Conservation (phyloP, 2,797 vertebrate species). For the Anabas testudineus region DNA sequence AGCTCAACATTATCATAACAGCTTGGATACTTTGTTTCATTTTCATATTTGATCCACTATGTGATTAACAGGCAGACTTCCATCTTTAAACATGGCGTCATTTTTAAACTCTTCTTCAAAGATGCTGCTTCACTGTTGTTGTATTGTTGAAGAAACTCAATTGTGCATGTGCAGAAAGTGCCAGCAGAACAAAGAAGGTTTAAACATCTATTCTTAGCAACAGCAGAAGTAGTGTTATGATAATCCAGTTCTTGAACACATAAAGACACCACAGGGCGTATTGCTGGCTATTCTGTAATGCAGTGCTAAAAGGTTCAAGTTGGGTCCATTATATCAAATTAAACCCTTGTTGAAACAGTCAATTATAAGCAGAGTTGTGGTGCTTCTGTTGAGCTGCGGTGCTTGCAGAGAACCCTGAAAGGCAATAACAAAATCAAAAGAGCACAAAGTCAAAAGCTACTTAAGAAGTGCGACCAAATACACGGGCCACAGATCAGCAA, state of each 20-base stretch:
- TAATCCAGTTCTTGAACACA: slow-evolving; percentile 14
- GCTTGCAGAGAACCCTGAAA: slow-evolving; percentile 16
- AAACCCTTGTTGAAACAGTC: slow-evolving; percentile 50
- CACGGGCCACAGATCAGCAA: neutral
- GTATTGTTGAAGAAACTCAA: neutral
- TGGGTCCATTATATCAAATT: slow-evolving; percentile 45
- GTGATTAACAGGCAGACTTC: slow-evolving; percentile 20
- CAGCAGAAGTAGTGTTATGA: slow-evolving; percentile 8
- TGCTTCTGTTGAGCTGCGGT: slow-evolving; percentile 11
- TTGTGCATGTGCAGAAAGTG: neutral
- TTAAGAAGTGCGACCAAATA: slow-evolving; percentile 19
- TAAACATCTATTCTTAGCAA: neutral
- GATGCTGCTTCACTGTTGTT: too few species aligned
- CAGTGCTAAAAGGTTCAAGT: slow-evolving; percentile 47
- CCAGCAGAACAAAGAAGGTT: neutral
- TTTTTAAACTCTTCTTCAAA: neutral
- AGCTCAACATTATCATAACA: slow-evolving; percentile 50
- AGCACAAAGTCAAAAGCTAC: slow-evolving; percentile 3
- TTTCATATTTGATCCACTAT: slow-evolving; percentile 38
- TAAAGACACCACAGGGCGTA: slow-evolving; percentile 11
- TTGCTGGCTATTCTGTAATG: slow-evolving; percentile 6
- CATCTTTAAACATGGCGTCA: slow-evolving; percentile 3
- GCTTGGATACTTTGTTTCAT: slow-evolving; percentile 39
- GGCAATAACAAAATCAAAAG: slow-evolving; percentile 41
- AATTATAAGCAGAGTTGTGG: slow-evolving; percentile 30